Percentiles rank a stretch among this genome's conserved stretches.
These are phyloP conservation scores for Julus scanicus DNA, from an alignment of 2,888 invertebrate species.

Conservation along the genomic window DNA sequence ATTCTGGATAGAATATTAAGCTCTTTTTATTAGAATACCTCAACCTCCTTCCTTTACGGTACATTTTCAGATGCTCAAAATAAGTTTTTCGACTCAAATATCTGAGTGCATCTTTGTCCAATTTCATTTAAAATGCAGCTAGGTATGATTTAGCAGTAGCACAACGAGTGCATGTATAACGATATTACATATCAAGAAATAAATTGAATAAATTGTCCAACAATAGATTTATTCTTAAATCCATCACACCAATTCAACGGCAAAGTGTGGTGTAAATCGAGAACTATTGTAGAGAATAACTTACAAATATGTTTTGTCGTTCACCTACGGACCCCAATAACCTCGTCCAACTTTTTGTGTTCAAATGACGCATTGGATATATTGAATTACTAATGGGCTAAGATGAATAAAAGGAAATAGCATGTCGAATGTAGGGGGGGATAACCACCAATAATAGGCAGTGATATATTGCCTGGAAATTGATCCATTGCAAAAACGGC, in stretches of 20 bases:
- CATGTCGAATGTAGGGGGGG: neutral
- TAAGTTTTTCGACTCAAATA: no score
- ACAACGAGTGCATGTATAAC: no score
- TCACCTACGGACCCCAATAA: neutral
- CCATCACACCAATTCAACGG: neutral
- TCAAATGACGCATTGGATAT: neutral
- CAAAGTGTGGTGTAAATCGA: neutral
- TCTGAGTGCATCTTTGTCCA: no score
- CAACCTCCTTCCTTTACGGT: no score
- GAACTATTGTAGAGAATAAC: neutral
- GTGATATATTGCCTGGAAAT: slow-evolving; percentile 1
- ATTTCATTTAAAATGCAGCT: no score
- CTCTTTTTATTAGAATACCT: no score
- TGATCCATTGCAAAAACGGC: slow-evolving; percentile 10
- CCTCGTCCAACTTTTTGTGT: neutral
- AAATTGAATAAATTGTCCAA: neutral
- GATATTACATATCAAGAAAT: no score
- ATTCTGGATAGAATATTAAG: no score
- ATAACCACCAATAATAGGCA: neutral
- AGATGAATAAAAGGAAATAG: neutral
- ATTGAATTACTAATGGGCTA: slow-evolving; percentile 26
- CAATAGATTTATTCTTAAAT: neutral
- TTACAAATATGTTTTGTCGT: neutral
- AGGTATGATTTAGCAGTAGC: no score
- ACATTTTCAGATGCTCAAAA: no score